phyloP scores from a whole-genome alignment of 1,140 invertebrate species.

The Aleiodes sp. region DNA sequence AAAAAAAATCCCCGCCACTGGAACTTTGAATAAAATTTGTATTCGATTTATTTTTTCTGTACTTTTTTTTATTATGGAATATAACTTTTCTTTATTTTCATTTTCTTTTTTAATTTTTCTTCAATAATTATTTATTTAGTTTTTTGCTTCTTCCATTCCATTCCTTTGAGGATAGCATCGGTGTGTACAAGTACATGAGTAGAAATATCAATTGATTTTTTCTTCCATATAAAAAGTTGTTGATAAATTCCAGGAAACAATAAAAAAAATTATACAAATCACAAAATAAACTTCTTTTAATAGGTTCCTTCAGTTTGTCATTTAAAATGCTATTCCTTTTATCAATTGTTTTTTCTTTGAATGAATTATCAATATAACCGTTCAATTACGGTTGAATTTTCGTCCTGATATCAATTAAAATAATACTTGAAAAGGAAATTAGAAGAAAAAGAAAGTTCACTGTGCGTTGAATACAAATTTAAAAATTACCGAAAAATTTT shows the following conservation, averaged over 20 bases:
- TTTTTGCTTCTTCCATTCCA: too few species aligned
- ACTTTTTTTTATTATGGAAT: constrained; percentile 47
- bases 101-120: background rate
- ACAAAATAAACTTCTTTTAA: background rate
- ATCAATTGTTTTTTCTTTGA: background rate
- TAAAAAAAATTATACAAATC: background rate
- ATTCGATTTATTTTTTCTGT: too few species aligned
- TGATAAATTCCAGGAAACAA: background rate
- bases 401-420: background rate
- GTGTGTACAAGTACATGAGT: background rate
- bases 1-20: background rate
- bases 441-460: background rate
- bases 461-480: background rate
- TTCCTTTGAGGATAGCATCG: background rate
- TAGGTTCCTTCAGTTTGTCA: background rate
- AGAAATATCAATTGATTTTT: background rate
- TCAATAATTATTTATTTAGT: too few species aligned
- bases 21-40: constrained; percentile 27
- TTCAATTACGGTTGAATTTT: background rate
- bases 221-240: background rate
- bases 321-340: background rate
- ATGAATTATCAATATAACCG: background rate
- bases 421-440: background rate
- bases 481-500: background rate
- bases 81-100: background rate